These are phyloP conservation scores for Sebastes hopkinsi DNA, from an alignment of 2,797 vertebrate genomes.

Conservation along the genomic window DNA sequence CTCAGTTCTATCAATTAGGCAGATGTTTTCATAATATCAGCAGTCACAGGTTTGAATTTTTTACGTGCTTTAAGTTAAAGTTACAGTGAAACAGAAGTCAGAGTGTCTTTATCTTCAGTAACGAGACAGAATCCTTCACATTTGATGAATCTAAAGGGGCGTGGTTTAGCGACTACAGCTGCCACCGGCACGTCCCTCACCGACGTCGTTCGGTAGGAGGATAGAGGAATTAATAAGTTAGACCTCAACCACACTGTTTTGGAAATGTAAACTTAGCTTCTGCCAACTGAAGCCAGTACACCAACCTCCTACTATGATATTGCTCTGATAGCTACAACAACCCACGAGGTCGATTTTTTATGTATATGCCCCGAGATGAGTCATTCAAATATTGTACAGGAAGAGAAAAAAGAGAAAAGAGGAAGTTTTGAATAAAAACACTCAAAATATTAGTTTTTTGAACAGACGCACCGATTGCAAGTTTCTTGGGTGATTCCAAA, in stretches of 20 bases:
- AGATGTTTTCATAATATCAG: background rate
- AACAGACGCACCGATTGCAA: no score
- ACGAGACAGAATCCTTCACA: background rate
- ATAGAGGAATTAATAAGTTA: background rate
- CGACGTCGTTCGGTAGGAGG: background rate
- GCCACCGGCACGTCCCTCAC: background rate
- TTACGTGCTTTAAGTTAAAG: background rate
- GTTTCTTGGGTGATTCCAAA: no score
- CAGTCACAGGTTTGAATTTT: background rate
- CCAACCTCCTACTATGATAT: background rate
- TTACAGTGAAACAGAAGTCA: background rate
- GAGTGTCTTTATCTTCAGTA: background rate
- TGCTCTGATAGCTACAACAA: background rate
- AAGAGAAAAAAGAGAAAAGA: background rate
- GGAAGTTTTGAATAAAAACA: background rate
- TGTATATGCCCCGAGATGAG: background rate
- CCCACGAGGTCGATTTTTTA: background rate
- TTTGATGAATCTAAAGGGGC: background rate
- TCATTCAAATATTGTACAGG: background rate
- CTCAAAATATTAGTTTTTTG: no score
- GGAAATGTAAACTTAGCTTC: background rate
- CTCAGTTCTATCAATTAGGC: background rate
- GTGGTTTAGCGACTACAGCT: background rate
- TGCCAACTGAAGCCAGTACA: background rate
- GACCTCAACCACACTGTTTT: background rate